These are phyloP conservation scores for Erythrolamprus reginae DNA, from an alignment of 2,113 vertebrate species.

Conservation along the genomic window DNA sequence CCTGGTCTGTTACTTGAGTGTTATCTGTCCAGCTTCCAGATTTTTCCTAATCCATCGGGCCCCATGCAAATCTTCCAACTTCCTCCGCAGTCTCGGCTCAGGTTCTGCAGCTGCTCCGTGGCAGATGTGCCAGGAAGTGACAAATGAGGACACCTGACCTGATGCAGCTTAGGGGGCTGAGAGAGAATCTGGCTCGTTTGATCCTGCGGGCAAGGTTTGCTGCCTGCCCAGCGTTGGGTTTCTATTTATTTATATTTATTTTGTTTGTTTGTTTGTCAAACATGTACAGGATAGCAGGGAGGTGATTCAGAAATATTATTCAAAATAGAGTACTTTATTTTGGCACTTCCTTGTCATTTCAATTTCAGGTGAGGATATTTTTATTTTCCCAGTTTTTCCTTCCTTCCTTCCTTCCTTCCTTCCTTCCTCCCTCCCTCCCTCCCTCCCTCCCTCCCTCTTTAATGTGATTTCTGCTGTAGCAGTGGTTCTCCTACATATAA, in stretches of 20 bases:
- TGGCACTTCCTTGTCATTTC: neutral
- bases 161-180: slow-evolving; percentile 36
- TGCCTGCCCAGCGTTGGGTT: fast-evolving
- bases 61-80: slow-evolving; percentile 67
- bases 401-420: too few relatives aligned
- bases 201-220: neutral
- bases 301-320: neutral
- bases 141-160: slow-evolving; percentile 65
- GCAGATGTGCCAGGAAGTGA: slow-evolving; percentile 65
- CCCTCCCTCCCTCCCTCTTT: too few relatives aligned
- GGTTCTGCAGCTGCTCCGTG: slow-evolving; percentile 63
- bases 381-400: neutral
- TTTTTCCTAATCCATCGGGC: slow-evolving; percentile 58
- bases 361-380: neutral
- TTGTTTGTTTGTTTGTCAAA: too few relatives aligned
- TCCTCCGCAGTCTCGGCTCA: slow-evolving; percentile 65
- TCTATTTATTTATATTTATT: too few relatives aligned
- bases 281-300: too few relatives aligned
- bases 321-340: neutral
- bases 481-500: too few relatives aligned
- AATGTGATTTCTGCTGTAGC: too few relatives aligned
- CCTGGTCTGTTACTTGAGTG: slow-evolving; percentile 55
- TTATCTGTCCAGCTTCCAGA: slow-evolving; percentile 64
- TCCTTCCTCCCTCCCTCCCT: too few relatives aligned
- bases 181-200: neutral